A percentile compares a stretch with the other conserved stretches of the same genome.
These are phyloP conservation scores for Myioborus miniatus DNA, from an alignment of 2,797 vertebrate species.

Conservation along the genomic window DNA sequence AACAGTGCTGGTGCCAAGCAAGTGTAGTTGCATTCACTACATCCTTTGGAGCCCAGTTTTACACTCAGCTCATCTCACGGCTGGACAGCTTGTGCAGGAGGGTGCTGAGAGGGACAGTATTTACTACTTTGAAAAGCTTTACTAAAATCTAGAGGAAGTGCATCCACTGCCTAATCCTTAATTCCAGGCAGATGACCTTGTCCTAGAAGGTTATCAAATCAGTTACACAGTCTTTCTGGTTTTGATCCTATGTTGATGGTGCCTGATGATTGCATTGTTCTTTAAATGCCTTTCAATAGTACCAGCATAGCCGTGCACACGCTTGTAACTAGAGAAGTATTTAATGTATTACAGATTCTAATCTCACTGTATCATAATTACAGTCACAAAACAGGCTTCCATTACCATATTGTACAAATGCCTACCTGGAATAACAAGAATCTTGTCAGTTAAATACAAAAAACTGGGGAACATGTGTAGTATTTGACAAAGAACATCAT, in stretches of 20 bases:
- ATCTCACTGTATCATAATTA: not conserved
- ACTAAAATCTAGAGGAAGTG: not conserved
- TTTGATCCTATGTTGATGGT: not conserved
- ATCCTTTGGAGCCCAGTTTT: not conserved
- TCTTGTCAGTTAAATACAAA: not conserved
- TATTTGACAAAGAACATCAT: not conserved
- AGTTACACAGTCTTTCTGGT: not conserved
- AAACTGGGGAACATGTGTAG: not conserved
- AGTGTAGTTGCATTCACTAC: not conserved
- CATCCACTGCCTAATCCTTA: not conserved
- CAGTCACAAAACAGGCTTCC: not conserved
- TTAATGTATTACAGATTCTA: not conserved
- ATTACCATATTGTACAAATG: not conserved
- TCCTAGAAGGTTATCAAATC: not conserved
- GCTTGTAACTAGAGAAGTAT: not conserved
- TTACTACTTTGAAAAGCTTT: not conserved
- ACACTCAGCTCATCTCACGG: not conserved
- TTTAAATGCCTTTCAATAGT: not conserved
- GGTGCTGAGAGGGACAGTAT: not conserved
- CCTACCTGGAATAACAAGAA: not conserved
- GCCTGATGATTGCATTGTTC: not conserved
- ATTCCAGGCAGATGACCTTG: not conserved
- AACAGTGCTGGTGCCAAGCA: not conserved
- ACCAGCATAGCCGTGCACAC: not conserved
- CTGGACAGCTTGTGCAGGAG: not conserved